phyloP scores from a whole-genome alignment of 30 jellyfish, hydroid and myxozoan species.

The Hydractinia symbiolongicarpus region DNA sequence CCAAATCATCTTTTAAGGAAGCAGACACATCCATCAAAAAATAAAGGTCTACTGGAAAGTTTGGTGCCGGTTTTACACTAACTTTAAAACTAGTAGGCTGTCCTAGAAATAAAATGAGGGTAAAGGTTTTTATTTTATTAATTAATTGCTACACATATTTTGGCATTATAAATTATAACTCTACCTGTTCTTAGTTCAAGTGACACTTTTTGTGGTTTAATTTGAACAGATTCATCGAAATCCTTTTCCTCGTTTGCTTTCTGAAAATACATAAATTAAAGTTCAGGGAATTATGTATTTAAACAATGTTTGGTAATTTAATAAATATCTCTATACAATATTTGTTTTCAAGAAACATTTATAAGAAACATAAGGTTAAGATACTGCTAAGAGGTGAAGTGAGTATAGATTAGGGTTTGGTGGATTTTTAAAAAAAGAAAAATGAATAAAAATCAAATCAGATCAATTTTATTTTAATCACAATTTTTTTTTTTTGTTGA shows the following conservation, averaged over 20 bases:
- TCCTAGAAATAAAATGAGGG: conserved; percentile 35
- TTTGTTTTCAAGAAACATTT: too few species aligned
- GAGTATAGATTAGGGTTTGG: too few species aligned
- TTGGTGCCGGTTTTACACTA: conserved; percentile 67
- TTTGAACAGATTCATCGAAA: conserved; percentile 59
- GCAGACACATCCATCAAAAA: conserved; percentile 83
- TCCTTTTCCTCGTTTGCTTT: conserved; percentile 39
- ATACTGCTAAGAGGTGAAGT: too few species aligned
- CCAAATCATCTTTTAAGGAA: conserved; percentile 76
- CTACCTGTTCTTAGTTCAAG: conserved; percentile 67
- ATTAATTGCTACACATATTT: neutral
- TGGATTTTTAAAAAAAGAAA: too few species aligned
- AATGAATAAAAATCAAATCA: too few species aligned
- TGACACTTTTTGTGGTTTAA: conserved; percentile 56
- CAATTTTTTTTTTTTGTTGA: too few species aligned
- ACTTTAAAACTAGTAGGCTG: conserved; percentile 57
- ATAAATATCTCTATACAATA: too few species aligned
- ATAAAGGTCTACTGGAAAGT: conserved; percentile 88
- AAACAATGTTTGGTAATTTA: neutral
- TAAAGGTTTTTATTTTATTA: neutral
- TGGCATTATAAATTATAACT: neutral
- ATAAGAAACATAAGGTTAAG: too few species aligned
- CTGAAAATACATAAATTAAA: neutral
- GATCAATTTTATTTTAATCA: too few species aligned
- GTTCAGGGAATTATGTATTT: neutral